A percentile compares a stretch with the other conserved stretches of the same genome.
These are phyloP conservation scores for Carapus acus DNA, from an alignment of 2,797 vertebrate genomes.

Conservation along the genomic window DNA sequence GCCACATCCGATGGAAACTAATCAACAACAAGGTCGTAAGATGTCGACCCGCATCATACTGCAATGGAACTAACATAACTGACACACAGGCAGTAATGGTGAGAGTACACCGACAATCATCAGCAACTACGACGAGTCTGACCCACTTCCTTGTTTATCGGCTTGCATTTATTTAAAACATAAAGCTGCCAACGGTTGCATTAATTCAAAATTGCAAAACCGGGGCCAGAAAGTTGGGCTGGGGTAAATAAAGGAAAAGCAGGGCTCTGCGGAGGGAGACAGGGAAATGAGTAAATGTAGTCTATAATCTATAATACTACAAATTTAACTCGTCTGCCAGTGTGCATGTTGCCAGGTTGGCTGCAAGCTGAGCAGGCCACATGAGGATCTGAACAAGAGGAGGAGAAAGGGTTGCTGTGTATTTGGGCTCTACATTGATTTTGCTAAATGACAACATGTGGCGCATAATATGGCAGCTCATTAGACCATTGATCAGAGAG, in stretches of 20 bases:
- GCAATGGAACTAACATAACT: too few species aligned
- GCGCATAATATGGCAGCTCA: conserved; percentile 2
- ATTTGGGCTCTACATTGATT: background rate
- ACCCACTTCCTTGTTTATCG: too few species aligned
- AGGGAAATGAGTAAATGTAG: conserved; percentile 42
- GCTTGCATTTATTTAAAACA: conserved; percentile 4
- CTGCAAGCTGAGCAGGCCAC: conserved; percentile 43
- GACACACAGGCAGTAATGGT: too few species aligned
- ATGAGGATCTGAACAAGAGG: conserved; percentile 19
- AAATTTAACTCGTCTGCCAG: conserved; percentile 60
- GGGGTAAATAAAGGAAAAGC: conserved; percentile 22
- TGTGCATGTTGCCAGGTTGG: conserved; percentile 44
- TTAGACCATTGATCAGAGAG: conserved; percentile 26
- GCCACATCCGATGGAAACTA: too few species aligned
- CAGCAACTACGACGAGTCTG: background rate
- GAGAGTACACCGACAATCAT: too few species aligned
- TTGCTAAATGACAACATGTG: conserved; percentile 15
- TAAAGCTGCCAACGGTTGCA: conserved; percentile 14
- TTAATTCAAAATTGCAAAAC: conserved; percentile 22
- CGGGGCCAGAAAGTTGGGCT: conserved; percentile 18
- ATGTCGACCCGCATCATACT: too few species aligned
- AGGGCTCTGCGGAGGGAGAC: conserved; percentile 14
- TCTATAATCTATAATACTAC: conserved; percentile 50
- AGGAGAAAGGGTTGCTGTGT: conserved; percentile 4
- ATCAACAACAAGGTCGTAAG: too few species aligned